These are phyloP conservation scores for Melopsittacus undulatus DNA, from an alignment of 2,797 vertebrate species.

Conservation along the genomic window DNA sequence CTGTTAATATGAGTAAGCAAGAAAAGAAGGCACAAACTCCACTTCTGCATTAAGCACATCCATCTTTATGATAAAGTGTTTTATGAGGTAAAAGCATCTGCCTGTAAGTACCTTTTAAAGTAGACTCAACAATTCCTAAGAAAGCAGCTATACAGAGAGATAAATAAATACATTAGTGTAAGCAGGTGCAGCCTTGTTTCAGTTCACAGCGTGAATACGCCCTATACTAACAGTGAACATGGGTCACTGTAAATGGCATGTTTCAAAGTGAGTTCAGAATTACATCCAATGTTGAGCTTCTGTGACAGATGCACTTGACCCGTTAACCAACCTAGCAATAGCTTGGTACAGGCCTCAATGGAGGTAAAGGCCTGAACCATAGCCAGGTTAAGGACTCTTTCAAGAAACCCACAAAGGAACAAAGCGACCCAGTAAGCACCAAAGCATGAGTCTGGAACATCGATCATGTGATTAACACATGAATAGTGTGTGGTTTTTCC, in stretches of 20 bases:
- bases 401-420: not conserved
- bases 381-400: not conserved
- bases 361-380: not conserved
- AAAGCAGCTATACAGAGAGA: not conserved
- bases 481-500: not conserved
- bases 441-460: not conserved
- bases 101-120: not conserved
- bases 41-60: not conserved
- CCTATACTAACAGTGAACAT: rapidly evolving
- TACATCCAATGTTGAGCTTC: not conserved
- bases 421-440: not conserved
- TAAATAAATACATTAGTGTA: not conserved
- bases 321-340: not conserved
- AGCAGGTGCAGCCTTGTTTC: not conserved
- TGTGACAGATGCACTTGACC: not conserved
- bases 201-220: no score
- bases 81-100: not conserved
- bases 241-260: not conserved
- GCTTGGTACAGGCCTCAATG: not conserved
- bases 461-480: not conserved
- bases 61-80: not conserved
- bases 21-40: not conserved
- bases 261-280: not conserved
- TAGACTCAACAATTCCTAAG: not conserved
- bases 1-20: not conserved